Evolutionary conservation across 2,888 invertebrate species (phyloP).

Genomic region (Silvanus unidentatus): DNA sequence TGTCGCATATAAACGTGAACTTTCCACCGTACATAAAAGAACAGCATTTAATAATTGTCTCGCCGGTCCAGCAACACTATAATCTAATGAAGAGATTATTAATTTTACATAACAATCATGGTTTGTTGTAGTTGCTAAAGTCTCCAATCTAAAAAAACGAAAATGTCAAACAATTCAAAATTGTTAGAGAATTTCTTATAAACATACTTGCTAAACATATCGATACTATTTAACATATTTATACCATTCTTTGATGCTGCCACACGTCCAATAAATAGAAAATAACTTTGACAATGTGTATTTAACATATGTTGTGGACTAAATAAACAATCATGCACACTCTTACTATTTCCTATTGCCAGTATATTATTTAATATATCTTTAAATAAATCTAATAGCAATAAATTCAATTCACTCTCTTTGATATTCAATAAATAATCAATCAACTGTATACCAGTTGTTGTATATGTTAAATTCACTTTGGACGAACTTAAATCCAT

Average conservation of each 20-base stretch:
- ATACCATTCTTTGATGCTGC: conserved; percentile 66
- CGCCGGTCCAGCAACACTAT: conserved; percentile 67
- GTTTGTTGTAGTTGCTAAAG: conserved; percentile 73
- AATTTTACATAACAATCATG: conserved; percentile 92
- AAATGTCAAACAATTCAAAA: conserved; percentile 1
- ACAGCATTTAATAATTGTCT: conserved; percentile 49
- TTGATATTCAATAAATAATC: conserved; percentile 57
- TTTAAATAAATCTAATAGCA: conserved; percentile 70
- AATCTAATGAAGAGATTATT: conserved; percentile 87
- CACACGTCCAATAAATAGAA: conserved; percentile 85
- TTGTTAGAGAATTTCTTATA: neutral
- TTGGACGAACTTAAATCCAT: conserved; percentile 62
- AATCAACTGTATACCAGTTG: conserved; percentile 67
- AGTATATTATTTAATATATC: conserved; percentile 73
- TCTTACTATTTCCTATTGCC: conserved; percentile 64
- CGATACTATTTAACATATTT: conserved; percentile 65
- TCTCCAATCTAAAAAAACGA: conserved; percentile 59
- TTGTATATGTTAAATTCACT: conserved; percentile 58
- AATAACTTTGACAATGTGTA: conserved; percentile 91
- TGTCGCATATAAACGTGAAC: conserved; percentile 78
- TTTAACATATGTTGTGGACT: conserved; percentile 83
- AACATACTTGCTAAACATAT: conserved; percentile 62
- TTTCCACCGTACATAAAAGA: conserved; percentile 53
- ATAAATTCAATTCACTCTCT: conserved; percentile 43
- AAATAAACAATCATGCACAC: conserved; percentile 80